Percentiles rank a stretch among this genome's conserved stretches.
These are phyloP conservation scores for Gandaritis pyraliata DNA, from an alignment of 2,888 invertebrate species.

Conservation along the genomic window DNA sequence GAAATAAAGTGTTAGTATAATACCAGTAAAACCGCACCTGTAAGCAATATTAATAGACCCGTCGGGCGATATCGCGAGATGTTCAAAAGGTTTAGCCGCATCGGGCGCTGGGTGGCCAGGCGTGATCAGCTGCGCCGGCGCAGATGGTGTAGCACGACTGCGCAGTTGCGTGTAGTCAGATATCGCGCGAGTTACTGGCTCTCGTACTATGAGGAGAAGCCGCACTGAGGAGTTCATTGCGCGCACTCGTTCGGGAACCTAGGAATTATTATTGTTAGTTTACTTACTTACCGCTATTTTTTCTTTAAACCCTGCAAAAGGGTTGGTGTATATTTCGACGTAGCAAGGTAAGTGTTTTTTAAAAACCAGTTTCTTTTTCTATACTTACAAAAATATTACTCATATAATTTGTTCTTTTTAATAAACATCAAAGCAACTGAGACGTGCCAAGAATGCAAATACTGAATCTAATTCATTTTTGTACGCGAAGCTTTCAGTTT, in stretches of 20 bases:
- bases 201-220: constrained; percentile 95
- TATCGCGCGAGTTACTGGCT: constrained; percentile 97
- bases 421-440: too few relatives aligned
- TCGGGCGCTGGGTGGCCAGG: constrained; percentile 67
- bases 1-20: not conserved
- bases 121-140: constrained; percentile 76
- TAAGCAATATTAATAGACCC: constrained; percentile 93
- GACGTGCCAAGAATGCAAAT: too few relatives aligned
- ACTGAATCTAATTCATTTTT: not conserved
- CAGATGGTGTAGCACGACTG: constrained; percentile 91
- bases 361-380: too few relatives aligned
- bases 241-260: constrained; percentile 96
- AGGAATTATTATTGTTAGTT: not conserved
- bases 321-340: too few relatives aligned
- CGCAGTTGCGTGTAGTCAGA: constrained; percentile 98
- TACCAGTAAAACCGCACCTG: constrained; percentile 62
- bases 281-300: too few relatives aligned
- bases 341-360: too few relatives aligned
- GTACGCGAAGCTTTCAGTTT: constrained; percentile 4
- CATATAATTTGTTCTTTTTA: too few relatives aligned
- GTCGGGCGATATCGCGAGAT: constrained; percentile 91
- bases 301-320: too few relatives aligned
- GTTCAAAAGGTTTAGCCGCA: constrained; percentile 89
- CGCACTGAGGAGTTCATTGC: constrained; percentile 97
- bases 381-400: too few relatives aligned